Evolutionary conservation across 2,797 vertebrate genomes (phyloP), one percentile per base, ranked within the genome.

Genomic region (Anguilla anguilla): DNA sequence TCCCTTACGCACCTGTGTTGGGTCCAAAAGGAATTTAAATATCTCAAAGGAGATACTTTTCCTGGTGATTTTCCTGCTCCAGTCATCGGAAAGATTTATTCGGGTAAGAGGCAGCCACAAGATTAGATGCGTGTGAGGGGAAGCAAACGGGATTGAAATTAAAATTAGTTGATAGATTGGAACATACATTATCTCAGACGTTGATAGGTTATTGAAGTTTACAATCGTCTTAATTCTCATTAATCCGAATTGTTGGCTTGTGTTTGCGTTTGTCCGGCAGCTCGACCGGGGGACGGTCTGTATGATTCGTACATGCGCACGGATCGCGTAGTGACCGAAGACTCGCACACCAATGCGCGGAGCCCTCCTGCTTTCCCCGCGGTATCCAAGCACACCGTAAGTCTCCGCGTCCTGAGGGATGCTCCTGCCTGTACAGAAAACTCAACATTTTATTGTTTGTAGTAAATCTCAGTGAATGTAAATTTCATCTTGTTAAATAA

Each of bases 291-390:
- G 15, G 98, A 99, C 90, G 97, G 97, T 90, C 96, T 99, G 0
- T 99, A 98, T 86, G 98, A 99, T 94, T 98, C 98, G 51, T 99
- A 99, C 91, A 98, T 99, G 98, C 98, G 98, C 93, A 97, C 97
- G 67, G 98, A 99, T 95, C 98, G 98, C 91, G 96, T 97, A 85
- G 96, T 96, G 88, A 98, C 97, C 91, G 96, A 98, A 89, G 97
- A 98, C 64, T 90, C 94, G 69, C 93, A 98, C 88, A 94, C 96
- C 79, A 96, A 96, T 86, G 94, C 95, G 83, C 94, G 91, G 93
- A 97, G 96, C 93, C 96, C 97, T 10, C 95, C 97, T 25, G 96
- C 96, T 89, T 94, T 97, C 86, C 96, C 97, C 91, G 94, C 96
- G 17, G 95, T 98, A 89, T 96, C 96, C 88, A 98, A 97, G 96